A percentile compares a stretch with the other conserved stretches of the same genome.
Evolutionary conservation across 64 coral and sea anemone species (phyloP).

Genomic region (Actinia tenebrosa): DNA sequence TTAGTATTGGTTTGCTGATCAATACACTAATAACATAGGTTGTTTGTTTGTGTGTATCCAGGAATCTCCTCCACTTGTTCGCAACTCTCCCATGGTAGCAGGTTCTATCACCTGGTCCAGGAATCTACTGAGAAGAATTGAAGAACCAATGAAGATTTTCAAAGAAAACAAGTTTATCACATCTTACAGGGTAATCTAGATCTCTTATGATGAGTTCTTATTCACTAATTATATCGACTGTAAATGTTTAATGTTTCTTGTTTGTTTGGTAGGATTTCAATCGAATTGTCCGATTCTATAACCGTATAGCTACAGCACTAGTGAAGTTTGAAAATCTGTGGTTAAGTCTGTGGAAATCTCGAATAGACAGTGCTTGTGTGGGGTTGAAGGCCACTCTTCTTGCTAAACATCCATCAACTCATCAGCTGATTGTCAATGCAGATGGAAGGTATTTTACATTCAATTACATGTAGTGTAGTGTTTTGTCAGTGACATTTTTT

Average conservation of each 20-base stretch:
- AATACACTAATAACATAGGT: not conserved
- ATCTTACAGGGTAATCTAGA: conserved; percentile 58
- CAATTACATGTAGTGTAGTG: too few relatives aligned
- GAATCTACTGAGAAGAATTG: conserved; percentile 83
- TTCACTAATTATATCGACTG: too few relatives aligned
- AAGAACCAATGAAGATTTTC: conserved; percentile 99
- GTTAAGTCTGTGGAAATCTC: conserved; percentile 79
- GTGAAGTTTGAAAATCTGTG: conserved; percentile 88
- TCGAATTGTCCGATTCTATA: conserved; percentile 83
- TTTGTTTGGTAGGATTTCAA: conserved; percentile 52
- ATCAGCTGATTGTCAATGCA: conserved; percentile 88
- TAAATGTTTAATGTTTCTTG: not conserved
- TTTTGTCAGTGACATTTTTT: not conserved
- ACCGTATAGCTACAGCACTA: conserved; percentile 72
- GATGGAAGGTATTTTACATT: conserved; percentile 64
- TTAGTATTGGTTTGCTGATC: not conserved
- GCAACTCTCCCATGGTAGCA: conserved; percentile 91
- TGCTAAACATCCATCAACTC: conserved; percentile 62
- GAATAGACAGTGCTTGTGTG: conserved; percentile 58
- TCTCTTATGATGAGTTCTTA: not conserved
- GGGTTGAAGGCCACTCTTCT: conserved; percentile 62
- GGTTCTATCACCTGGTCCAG: conserved; percentile 96
- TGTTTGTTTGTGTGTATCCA: conserved; percentile 16
- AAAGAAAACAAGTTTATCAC: conserved; percentile 98
- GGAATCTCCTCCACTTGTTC: conserved; percentile 88